Evolutionary conservation across 2,888 invertebrate genomes (phyloP).

Genomic region (Eupelmus urozonus): DNA sequence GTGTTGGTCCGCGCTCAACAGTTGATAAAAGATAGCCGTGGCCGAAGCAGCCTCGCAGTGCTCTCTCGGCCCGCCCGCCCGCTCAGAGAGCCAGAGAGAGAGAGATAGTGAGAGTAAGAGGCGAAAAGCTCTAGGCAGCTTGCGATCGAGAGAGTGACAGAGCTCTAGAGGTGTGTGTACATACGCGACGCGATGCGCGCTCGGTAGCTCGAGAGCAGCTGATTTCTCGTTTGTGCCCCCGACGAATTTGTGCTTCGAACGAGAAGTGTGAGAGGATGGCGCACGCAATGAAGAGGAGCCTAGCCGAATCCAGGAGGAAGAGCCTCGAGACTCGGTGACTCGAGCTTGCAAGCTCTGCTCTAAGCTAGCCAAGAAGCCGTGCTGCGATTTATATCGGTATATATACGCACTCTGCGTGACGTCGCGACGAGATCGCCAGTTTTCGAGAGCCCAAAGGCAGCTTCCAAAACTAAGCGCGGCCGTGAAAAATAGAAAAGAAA

Average conservation of each 20-base stretch:
- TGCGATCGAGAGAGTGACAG: background rate
- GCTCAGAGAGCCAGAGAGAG: slow-evolving; percentile 50
- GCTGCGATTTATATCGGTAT: no score
- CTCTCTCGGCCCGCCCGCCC: slow-evolving; percentile 66
- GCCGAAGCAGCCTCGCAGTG: slow-evolving; percentile 73
- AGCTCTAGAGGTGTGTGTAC: no score
- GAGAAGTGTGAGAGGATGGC: slow-evolving; percentile 22
- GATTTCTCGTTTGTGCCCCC: no score
- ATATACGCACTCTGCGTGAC: no score
- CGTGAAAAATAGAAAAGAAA: no score
- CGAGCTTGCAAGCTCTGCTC: no score
- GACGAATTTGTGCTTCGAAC: no score
- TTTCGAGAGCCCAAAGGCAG: no score
- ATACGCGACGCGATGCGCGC: background rate
- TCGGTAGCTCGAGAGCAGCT: no score
- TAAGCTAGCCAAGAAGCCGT: no score
- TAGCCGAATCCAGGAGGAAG: slow-evolving; percentile 30
- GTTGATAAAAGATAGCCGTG: slow-evolving; percentile 77
- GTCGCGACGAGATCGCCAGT: no score
- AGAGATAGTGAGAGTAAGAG: background rate
- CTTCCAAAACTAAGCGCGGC: background rate
- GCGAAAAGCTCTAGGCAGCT: background rate
- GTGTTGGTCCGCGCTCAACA: slow-evolving; percentile 74
- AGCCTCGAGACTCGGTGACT: slow-evolving; percentile 10
- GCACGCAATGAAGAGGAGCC: slow-evolving; percentile 24